These are phyloP conservation scores for Phlogophora meticulosa DNA, from an alignment of 2,888 invertebrate genomes.

Conservation along the genomic window DNA sequence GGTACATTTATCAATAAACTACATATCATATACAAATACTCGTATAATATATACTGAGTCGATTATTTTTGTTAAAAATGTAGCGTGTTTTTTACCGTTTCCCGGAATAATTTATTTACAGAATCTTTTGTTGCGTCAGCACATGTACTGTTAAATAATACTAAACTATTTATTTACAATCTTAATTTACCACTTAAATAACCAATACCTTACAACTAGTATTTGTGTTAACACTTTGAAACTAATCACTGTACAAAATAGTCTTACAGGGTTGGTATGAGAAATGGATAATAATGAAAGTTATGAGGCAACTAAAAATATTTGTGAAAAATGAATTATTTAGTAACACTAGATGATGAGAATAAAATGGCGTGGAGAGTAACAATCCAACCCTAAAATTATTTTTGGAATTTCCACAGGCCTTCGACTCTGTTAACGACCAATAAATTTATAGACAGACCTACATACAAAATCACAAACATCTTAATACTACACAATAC, in stretches of 20 bases:
- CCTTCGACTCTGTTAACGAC: conserved; percentile 37
- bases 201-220: conserved; percentile 65
- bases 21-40: background rate
- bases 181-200: conserved; percentile 59
- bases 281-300: conserved; percentile 2
- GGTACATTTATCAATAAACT: background rate
- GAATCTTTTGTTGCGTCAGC: conserved; percentile 43
- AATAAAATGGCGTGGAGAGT: conserved; percentile 12
- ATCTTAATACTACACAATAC: conserved; percentile 42
- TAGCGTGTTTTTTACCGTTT: conserved; percentile 23
- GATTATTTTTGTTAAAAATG: background rate
- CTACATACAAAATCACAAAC: conserved; percentile 59
- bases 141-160: conserved; percentile 53
- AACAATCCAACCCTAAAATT: conserved; percentile 33
- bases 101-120: conserved; percentile 23
- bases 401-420: conserved; percentile 52
- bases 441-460: conserved; percentile 24
- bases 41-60: too few species aligned
- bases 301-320: conserved; percentile 18
- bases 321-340: conserved; percentile 19
- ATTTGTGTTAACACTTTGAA: conserved; percentile 41
- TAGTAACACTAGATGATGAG: conserved; percentile 30
- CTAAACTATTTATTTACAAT: conserved; percentile 63
- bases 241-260: conserved; percentile 42
- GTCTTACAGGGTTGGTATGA: conserved; percentile 37